Conservation (phyloP, 2,888 invertebrate species). For the Lacanobia wlatinum region DNA sequence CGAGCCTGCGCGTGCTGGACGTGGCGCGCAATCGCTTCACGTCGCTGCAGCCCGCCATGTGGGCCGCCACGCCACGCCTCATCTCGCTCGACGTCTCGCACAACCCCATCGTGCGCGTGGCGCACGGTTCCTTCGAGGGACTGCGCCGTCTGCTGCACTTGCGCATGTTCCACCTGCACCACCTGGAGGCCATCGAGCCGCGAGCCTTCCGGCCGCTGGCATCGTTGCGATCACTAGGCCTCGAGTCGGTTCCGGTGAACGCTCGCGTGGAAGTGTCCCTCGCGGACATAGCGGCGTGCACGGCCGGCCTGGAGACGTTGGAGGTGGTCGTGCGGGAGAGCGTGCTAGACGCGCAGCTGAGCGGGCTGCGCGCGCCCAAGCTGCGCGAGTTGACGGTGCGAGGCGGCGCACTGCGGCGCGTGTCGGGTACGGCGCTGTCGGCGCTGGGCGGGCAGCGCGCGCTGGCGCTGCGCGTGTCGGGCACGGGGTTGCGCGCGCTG, state of each 20-base stretch:
- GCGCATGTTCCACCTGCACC: slow-evolving; percentile 92
- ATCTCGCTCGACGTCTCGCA: slow-evolving; percentile 94
- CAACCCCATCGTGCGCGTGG: slow-evolving; percentile 94
- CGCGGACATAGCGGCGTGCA: slow-evolving; percentile 68
- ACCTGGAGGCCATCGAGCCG: slow-evolving; percentile 93
- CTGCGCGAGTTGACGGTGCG: slow-evolving; percentile 94
- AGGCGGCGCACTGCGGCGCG: slow-evolving; percentile 92
- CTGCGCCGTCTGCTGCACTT: slow-evolving; percentile 93
- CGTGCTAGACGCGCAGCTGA: slow-evolving; percentile 93
- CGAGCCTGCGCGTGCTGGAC: slow-evolving; percentile 92
- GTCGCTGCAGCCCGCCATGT: slow-evolving; percentile 92
- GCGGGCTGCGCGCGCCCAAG: slow-evolving; percentile 93
- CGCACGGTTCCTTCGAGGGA: slow-evolving; percentile 92
- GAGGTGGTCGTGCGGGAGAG: slow-evolving; percentile 92
- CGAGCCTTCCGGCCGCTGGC: slow-evolving; percentile 92
- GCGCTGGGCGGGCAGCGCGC: slow-evolving; percentile 93
- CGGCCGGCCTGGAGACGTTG: slow-evolving; percentile 74
- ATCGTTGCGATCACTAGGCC: slow-evolving; percentile 92
- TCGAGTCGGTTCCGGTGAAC: slow-evolving; percentile 91
- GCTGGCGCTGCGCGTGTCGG: slow-evolving; percentile 92
- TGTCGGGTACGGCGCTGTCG: slow-evolving; percentile 93
- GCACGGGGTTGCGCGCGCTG: slow-evolving; percentile 93
- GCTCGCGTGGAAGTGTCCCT: slow-evolving; percentile 74
- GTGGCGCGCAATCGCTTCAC: slow-evolving; percentile 93
- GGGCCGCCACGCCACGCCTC: slow-evolving; percentile 92